Conservation (phyloP, 2,113 vertebrate species). For the Panurus biarmicus region DNA sequence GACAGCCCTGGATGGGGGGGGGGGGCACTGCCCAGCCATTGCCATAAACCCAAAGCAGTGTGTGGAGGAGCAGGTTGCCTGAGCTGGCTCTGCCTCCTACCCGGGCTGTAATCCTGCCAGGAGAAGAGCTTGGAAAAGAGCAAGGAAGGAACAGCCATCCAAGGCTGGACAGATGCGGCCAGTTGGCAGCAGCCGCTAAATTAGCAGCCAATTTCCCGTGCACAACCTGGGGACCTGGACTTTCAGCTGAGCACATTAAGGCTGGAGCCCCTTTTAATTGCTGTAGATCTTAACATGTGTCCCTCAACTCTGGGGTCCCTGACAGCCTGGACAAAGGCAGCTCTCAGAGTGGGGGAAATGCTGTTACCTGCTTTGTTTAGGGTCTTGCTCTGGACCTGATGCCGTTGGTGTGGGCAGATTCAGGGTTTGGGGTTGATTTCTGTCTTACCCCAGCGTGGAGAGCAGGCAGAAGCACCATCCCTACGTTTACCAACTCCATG, state of each 20-base stretch:
- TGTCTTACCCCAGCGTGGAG: background rate
- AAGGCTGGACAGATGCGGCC: constrained; percentile 23
- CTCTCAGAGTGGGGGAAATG: fast-evolving
- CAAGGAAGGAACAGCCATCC: background rate
- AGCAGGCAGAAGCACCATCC: background rate
- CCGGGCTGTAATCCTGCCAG: background rate
- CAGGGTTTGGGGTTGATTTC: background rate
- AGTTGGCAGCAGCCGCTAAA: constrained; percentile 23
- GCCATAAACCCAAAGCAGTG: background rate
- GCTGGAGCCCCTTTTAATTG: constrained; percentile 19
- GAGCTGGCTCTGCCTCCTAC: background rate
- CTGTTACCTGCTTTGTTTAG: background rate
- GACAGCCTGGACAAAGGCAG: background rate
- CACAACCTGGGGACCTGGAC: constrained; percentile 2
- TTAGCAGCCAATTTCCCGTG: constrained; percentile 20
- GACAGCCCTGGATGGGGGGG: background rate
- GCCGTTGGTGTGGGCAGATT: fast-evolving
- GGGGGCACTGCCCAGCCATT: background rate
- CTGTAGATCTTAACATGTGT: background rate
- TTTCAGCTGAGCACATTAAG: constrained; percentile 35
- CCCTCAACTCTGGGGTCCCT: background rate
- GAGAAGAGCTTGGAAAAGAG: background rate
- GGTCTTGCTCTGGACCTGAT: fast-evolving
- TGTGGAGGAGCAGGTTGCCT: background rate
- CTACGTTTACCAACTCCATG: fast-evolving